Percentiles rank a stretch among this genome's conserved stretches.
Evolutionary conservation across 1,140 invertebrate species (phyloP).

Genomic region (Theocolax elegans): DNA sequence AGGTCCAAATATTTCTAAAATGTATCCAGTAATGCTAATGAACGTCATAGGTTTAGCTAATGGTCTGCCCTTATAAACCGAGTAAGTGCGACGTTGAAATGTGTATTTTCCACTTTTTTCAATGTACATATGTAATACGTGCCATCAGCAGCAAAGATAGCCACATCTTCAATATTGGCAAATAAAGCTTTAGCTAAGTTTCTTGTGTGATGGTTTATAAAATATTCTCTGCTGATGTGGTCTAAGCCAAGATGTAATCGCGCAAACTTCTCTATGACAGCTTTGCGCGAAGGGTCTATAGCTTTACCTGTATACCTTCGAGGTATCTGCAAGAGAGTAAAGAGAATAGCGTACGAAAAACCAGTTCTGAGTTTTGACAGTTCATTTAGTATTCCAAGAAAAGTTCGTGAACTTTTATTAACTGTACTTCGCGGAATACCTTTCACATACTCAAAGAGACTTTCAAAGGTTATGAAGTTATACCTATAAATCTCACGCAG

Average conservation of each 20-base stretch:
- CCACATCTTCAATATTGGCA: background rate
- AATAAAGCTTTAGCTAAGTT: slow-evolving; percentile 10
- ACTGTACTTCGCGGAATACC: background rate
- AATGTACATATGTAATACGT: slow-evolving; percentile 12
- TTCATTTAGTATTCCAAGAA: slow-evolving; percentile 9
- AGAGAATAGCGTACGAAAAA: slow-evolving; percentile 20
- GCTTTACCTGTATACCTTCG: slow-evolving; percentile 4
- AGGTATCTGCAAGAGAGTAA: slow-evolving; percentile 13
- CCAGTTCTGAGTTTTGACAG: slow-evolving; percentile 19
- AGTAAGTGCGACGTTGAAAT: slow-evolving; percentile 8
- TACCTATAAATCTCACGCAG: no score
- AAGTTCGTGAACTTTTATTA: slow-evolving; percentile 22
- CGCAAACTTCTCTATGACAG: background rate
- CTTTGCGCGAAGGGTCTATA: background rate
- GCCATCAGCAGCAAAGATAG: slow-evolving; percentile 1
- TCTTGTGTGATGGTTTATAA: slow-evolving; percentile 5
- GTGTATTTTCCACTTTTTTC: slow-evolving; percentile 16
- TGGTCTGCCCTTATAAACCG: slow-evolving; percentile 17
- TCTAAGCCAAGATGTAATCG: slow-evolving; percentile 2
- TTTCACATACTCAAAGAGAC: slow-evolving; percentile 2
- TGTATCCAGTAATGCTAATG: slow-evolving; percentile 5
- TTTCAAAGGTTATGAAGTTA: slow-evolving; percentile 4
- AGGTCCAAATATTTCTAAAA: slow-evolving; percentile 16
- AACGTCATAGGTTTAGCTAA: slow-evolving; percentile 17
- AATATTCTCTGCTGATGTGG: slow-evolving; percentile 10